Base-by-base conservation (phyloP, 2,888 invertebrate genomes). In the Linnaemya vulpina region DNA sequence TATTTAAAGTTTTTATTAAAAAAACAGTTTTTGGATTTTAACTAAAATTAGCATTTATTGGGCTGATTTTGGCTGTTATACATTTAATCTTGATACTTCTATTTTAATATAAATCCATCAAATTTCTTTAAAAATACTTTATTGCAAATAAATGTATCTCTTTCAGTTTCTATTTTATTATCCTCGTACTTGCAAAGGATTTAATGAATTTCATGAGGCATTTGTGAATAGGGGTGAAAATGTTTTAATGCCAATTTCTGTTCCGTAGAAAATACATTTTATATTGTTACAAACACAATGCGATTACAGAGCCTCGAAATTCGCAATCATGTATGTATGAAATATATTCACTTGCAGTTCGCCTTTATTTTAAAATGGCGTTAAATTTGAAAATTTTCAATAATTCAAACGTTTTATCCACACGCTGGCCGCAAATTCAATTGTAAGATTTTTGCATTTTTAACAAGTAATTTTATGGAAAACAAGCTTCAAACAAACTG, bases 371-470 rank as follows among this genome's bases (percentile, higher is more conserved):
- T 17, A 58, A 76, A 17, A 71, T 65, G 65, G 58, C 71, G 71
- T 73, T 65, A 83, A 71, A 65, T 71, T 71, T 10, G 40, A 67
- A 67, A 58, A 51, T 22, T 65, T 60, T 71, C 65, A 73, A 76
- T 77, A 77, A 77, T 67, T 83, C 77, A 17, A 83, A 71, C 74
- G 63, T 70, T 75, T 51, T 73, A 55, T 65, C 67, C 76, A 46
- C 49, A 70, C 63, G 17, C 25, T 78, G 75, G 83, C 87, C 88
- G 83, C 87, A 90, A 91, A 92, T 91, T 91, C 89, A 91, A 91
- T 91, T 92, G 90, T 79, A 86, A 80, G 87, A 87, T 74, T 87
- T 87, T 85, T 83, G 81, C 84, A 86, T 87, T 85, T 86, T 67
- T 43, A 78, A 55, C 63, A 22, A 74, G 74, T 79, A 83, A 83